Evolutionary conservation across 2,888 invertebrate species (phyloP).

Genomic region (Melanchra persicariae): DNA sequence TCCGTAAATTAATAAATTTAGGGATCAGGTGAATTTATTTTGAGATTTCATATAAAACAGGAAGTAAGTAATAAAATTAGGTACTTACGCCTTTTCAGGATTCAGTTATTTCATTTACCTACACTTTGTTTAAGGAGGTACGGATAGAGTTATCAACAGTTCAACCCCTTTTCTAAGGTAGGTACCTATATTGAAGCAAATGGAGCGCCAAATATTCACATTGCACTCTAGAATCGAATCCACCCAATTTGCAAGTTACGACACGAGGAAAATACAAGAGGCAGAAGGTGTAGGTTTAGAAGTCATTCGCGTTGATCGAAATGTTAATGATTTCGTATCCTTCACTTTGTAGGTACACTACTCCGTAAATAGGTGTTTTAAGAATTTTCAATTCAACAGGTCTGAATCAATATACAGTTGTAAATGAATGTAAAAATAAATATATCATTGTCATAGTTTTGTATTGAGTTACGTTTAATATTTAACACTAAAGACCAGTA

Average conservation of each 20-base stretch:
- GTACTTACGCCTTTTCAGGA: neutral
- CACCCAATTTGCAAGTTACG: conserved; percentile 3
- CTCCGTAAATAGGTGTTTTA: neutral
- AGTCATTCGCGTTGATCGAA: neutral
- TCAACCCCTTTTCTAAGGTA: neutral
- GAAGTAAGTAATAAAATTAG: neutral
- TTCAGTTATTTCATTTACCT: conserved; percentile 14
- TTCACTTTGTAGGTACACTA: conserved; percentile 18
- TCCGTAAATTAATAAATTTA: too few species aligned
- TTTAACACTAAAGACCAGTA: conserved; percentile 26
- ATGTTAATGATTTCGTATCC: conserved; percentile 3
- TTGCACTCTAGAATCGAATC: conserved; percentile 1
- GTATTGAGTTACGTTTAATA: conserved; percentile 22
- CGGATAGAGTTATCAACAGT: neutral
- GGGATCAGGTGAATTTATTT: too few species aligned
- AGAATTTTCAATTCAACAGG: conserved; percentile 7
- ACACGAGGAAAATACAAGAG: conserved; percentile 5
- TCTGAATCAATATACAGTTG: conserved; percentile 7
- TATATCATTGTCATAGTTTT: conserved; percentile 27
- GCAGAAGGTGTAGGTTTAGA: conserved; percentile 17
- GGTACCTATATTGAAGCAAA: conserved; percentile 19
- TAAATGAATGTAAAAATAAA: conserved; percentile 38
- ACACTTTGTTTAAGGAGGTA: conserved; percentile 3
- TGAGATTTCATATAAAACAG: too few species aligned
- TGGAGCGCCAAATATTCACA: neutral